Evolutionary conservation across 2,888 invertebrate species (phyloP).

Genomic region (Zootermopsis nevadensis): DNA sequence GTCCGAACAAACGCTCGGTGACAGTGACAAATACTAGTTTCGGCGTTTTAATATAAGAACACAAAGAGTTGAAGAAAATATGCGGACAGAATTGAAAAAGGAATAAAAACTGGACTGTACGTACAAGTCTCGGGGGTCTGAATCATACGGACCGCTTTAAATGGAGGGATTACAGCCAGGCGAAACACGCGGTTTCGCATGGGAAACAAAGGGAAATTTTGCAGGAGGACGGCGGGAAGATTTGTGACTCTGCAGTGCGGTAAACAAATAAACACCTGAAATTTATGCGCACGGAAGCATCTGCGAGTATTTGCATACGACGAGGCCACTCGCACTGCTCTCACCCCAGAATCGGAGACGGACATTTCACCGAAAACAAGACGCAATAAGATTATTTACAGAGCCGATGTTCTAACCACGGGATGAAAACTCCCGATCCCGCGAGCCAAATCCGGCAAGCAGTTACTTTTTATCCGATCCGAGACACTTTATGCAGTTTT

Average conservation of each 20-base stretch:
- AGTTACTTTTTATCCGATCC: no score
- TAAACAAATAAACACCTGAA: not conserved
- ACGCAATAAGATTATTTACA: not conserved
- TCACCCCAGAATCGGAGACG: no score
- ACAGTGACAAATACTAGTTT: no score
- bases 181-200: not conserved
- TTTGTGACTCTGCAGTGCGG: slow-evolving; percentile 21
- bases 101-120: not conserved
- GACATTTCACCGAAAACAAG: not conserved
- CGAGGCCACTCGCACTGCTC: no score
- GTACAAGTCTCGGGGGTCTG: not conserved
- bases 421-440: no score
- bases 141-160: not conserved
- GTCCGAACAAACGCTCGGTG: no score
- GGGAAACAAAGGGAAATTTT: slow-evolving; percentile 9
- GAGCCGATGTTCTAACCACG: not conserved
- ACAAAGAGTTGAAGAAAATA: no score
- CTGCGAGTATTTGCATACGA: not conserved
- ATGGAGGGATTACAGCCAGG: not conserved
- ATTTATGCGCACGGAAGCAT: not conserved
- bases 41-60: no score
- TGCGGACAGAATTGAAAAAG: not conserved
- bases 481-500: no score
- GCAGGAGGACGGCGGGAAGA: not conserved
- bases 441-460: no score